Percentiles rank a stretch among this genome's conserved stretches.
phyloP scores from a whole-genome alignment of 2,113 vertebrate genomes.

The Nicator chloris region DNA sequence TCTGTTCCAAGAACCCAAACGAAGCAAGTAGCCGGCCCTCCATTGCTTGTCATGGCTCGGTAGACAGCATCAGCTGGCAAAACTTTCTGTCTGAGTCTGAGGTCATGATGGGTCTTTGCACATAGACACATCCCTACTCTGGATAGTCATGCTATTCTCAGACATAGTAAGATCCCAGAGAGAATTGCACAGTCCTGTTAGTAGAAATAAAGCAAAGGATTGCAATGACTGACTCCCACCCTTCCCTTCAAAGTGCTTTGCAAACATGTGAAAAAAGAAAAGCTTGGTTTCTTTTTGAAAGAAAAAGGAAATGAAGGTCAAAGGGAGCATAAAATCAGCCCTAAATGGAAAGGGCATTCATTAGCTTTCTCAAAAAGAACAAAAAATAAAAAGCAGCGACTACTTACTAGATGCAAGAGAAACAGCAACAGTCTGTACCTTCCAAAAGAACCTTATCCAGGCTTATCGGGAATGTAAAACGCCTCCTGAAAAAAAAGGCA shows the following conservation, averaged over 20 bases:
- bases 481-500: neutral
- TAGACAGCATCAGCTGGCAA: neutral
- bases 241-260: conserved; percentile 8
- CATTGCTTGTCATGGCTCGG: neutral
- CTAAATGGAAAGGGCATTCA: neutral
- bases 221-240: neutral
- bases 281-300: neutral
- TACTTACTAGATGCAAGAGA: conserved; percentile 28
- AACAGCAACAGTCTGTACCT: neutral
- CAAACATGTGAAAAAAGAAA: neutral
- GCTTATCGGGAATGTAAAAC: neutral
- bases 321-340: conserved; percentile 24
- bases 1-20: neutral
- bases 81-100: neutral
- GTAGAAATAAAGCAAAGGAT: neutral
- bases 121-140: neutral
- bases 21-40: neutral
- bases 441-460: conserved; percentile 25
- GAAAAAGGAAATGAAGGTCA: conserved; percentile 16
- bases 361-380: conserved; percentile 10
- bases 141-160: neutral
- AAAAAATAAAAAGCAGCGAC: neutral
- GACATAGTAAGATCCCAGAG: neutral
- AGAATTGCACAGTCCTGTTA: neutral
- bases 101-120: neutral